Conservation (phyloP, 2,888 invertebrate species). For the Cryptocephalus primarius region DNA sequence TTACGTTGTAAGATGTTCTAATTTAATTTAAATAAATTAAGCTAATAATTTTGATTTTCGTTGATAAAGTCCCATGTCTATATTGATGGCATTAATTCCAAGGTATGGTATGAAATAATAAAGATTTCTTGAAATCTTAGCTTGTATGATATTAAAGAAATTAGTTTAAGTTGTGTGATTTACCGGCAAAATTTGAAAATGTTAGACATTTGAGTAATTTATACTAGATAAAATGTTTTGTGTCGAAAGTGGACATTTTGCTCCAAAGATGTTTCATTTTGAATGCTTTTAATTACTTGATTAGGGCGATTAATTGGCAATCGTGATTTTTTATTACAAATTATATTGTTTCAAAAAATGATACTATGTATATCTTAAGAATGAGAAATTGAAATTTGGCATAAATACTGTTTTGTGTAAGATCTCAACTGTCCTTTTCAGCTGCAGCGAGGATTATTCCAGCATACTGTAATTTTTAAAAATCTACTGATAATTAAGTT, state of each 20-base stretch:
- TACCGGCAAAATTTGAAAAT: no score
- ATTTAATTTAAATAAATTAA: background rate
- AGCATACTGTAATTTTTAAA: background rate
- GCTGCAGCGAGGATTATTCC: constrained; percentile 3
- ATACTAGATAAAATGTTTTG: no score
- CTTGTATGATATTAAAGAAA: background rate
- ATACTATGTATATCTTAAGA: no score
- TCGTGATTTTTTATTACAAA: no score
- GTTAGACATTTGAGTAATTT: background rate
- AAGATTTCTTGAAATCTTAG: background rate
- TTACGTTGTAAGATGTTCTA: background rate
- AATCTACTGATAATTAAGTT: no score
- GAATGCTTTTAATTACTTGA: no score
- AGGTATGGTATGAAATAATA: constrained; percentile 59
- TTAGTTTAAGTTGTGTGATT: background rate
- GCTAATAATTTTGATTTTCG: constrained; percentile 20
- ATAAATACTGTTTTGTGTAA: no score
- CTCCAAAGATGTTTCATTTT: no score
- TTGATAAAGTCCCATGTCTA: constrained; percentile 66
- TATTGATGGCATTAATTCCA: constrained; percentile 86
- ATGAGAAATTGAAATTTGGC: no score
- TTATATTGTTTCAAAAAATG: no score
- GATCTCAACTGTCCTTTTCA: background rate
- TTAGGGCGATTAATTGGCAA: no score
- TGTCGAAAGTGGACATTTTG: no score